Percentiles rank a stretch among this genome's conserved stretches.
These are phyloP conservation scores for Blastobasis adustella DNA, from an alignment of 2,888 invertebrate genomes.

Conservation along the genomic window DNA sequence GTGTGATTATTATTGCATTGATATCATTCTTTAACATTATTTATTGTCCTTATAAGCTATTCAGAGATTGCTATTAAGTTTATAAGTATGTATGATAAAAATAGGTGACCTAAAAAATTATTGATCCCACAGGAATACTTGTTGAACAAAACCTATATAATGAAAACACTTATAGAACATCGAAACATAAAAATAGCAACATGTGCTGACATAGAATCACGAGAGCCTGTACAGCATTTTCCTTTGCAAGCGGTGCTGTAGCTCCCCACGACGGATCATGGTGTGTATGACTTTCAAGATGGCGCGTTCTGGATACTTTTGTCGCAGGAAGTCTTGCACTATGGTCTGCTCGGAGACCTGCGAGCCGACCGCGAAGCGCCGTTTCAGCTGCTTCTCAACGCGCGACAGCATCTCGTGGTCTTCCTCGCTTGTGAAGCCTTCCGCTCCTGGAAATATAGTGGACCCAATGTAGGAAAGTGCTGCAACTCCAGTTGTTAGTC, in stretches of 20 bases:
- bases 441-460: constrained; percentile 80
- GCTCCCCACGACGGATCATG: constrained; percentile 95
- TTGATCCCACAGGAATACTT: neutral
- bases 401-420: constrained; percentile 92
- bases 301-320: constrained; percentile 91
- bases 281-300: constrained; percentile 93
- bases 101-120: too few relatives aligned
- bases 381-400: constrained; percentile 95
- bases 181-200: neutral
- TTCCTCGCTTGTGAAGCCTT: constrained; percentile 96
- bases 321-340: constrained; percentile 87
- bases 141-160: neutral
- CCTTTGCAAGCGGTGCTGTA: constrained; percentile 96
- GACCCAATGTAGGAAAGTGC: too few relatives aligned
- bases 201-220: constrained; percentile 46
- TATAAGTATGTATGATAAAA: too few relatives aligned
- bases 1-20: too few relatives aligned
- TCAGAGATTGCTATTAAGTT: too few relatives aligned
- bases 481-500: too few relatives aligned
- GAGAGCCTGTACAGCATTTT: constrained; percentile 96
- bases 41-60: constrained; percentile 10
- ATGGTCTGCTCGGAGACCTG: constrained; percentile 97
- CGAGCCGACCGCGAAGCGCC: constrained; percentile 95
- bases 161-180: neutral
- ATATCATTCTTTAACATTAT: constrained; percentile 1